phyloP scores from a whole-genome alignment of 2,113 vertebrate species.

The Rhea pennata region DNA sequence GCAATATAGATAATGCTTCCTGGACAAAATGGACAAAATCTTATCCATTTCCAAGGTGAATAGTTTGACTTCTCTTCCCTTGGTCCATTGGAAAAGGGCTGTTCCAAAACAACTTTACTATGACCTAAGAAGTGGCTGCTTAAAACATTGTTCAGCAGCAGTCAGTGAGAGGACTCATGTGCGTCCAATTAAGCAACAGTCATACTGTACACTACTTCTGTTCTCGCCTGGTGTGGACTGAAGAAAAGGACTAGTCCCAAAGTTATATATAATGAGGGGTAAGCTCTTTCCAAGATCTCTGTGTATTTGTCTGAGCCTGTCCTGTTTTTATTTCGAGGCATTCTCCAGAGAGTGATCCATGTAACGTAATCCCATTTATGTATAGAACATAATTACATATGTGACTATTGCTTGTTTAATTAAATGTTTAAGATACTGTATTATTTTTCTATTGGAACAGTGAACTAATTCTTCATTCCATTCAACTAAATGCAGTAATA shows the following conservation, averaged over 20 bases:
- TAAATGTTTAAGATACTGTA: background rate
- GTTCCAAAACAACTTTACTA: background rate
- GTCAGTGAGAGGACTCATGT: background rate
- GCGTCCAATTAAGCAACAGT: background rate
- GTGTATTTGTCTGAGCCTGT: background rate
- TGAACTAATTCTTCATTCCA: background rate
- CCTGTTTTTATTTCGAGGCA: background rate
- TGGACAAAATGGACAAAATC: background rate
- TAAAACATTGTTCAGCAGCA: background rate
- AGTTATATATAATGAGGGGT: background rate
- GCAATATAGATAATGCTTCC: background rate
- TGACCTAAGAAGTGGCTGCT: background rate
- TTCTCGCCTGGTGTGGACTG: background rate
- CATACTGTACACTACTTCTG: background rate
- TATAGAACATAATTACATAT: background rate
- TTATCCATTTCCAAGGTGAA: background rate
- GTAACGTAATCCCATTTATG: background rate
- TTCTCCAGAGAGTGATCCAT: background rate
- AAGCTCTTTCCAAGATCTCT: background rate
- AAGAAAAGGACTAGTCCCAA: background rate
- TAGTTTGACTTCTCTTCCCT: background rate
- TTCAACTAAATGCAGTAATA: background rate
- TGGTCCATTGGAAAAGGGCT: background rate
- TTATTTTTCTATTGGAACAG: background rate
- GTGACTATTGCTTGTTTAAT: background rate